phyloP scores from a whole-genome alignment of 2,888 invertebrate species.

The Diaprepes abbreviatus region DNA sequence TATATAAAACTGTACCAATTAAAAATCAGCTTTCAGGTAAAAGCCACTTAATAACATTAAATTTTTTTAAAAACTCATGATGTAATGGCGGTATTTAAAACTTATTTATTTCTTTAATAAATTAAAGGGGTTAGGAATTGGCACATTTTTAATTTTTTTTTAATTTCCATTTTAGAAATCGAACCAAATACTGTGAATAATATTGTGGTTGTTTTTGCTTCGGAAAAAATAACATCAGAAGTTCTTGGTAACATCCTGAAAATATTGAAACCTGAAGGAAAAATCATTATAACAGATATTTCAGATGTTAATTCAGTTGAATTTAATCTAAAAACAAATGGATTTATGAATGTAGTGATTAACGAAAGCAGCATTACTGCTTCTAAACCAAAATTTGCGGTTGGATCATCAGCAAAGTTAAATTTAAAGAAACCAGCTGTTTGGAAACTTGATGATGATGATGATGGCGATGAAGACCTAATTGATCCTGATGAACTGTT shows the following conservation, averaged over 20 bases:
- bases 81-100: too few species aligned
- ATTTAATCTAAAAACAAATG: slow-evolving; percentile 61
- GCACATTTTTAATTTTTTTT: background rate
- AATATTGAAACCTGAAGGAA: slow-evolving; percentile 57
- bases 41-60: too few species aligned
- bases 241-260: slow-evolving; percentile 35
- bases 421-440: slow-evolving; percentile 68
- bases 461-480: slow-evolving; percentile 78
- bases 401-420: slow-evolving; percentile 75
- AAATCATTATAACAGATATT: slow-evolving; percentile 52
- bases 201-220: slow-evolving; percentile 9
- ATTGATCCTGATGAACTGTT: slow-evolving; percentile 91
- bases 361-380: slow-evolving; percentile 60
- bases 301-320: slow-evolving; percentile 54
- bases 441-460: slow-evolving; percentile 84
- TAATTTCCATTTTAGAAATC: slow-evolving; percentile 16
- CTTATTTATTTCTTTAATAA: too few species aligned
- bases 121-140: too few species aligned
- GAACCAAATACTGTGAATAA: slow-evolving; percentile 20
- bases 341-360: slow-evolving; percentile 60
- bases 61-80: too few species aligned
- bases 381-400: slow-evolving; percentile 80
- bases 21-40: too few species aligned
- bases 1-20: too few species aligned
- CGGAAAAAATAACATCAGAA: slow-evolving; percentile 16